Evolutionary conservation across 2,113 vertebrate genomes (phyloP).

Genomic region (Psilopsiagon aymara): DNA sequence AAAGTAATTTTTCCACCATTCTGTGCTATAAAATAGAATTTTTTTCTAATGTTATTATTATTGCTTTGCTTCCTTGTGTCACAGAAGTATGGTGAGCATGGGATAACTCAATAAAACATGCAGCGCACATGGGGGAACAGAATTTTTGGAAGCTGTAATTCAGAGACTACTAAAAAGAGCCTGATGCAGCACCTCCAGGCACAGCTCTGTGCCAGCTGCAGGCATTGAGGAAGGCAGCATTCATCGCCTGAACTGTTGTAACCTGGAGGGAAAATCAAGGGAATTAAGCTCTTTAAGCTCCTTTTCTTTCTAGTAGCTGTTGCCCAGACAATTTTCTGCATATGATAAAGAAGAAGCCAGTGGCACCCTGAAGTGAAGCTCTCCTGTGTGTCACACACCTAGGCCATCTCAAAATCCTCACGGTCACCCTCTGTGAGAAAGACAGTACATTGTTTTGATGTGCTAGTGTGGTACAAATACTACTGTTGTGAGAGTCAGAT

Average conservation of each 20-base stretch:
- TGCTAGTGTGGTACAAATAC: background rate
- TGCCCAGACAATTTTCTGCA: background rate
- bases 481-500: background rate
- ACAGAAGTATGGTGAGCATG: background rate
- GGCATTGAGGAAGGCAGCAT: background rate
- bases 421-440: background rate
- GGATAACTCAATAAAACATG: background rate
- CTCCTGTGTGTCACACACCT: background rate
- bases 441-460: background rate
- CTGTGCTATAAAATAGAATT: accelerated
- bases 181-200: background rate
- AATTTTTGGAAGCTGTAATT: background rate
- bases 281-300: background rate
- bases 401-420: background rate
- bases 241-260: background rate
- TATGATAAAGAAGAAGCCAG: background rate
- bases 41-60: background rate
- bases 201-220: background rate
- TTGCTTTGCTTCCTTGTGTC: background rate
- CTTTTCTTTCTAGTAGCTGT: background rate
- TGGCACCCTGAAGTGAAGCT: background rate
- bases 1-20: background rate
- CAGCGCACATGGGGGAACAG: accelerated
- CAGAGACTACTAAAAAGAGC: background rate
- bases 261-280: background rate